These are phyloP conservation scores for Spodoptera litura DNA, from an alignment of 1,140 invertebrate genomes.

Conservation along the genomic window DNA sequence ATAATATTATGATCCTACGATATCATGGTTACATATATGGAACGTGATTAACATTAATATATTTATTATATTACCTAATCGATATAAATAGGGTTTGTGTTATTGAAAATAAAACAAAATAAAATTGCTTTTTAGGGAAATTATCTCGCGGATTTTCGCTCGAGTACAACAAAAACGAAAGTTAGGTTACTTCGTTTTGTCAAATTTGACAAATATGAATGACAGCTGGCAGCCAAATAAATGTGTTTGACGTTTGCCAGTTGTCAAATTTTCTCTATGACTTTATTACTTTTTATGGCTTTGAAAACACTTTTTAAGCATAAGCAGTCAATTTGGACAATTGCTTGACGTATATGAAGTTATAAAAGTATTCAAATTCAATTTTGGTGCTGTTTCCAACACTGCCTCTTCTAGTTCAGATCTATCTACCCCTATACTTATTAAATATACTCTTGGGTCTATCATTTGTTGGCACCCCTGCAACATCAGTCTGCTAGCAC, in stretches of 20 bases:
- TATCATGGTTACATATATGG: background rate
- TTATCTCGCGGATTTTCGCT: background rate
- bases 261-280: too few relatives aligned
- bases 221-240: too few relatives aligned
- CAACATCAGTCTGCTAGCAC: too few relatives aligned
- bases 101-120: conserved; percentile 24
- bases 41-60: background rate
- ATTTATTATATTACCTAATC: conserved; percentile 32
- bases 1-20: conserved; percentile 10
- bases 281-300: background rate
- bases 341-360: too few relatives aligned
- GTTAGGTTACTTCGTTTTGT: background rate
- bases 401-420: too few relatives aligned
- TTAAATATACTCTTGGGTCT: too few relatives aligned
- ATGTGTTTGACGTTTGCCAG: too few relatives aligned
- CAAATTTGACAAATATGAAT: too few relatives aligned
- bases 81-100: background rate
- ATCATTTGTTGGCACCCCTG: too few relatives aligned
- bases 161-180: background rate
- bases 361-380: too few relatives aligned
- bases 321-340: background rate
- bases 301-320: background rate
- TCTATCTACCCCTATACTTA: too few relatives aligned
- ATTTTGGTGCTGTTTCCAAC: too few relatives aligned
- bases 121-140: conserved; percentile 11